Percentiles rank a stretch among this genome's conserved stretches.
phyloP scores from a whole-genome alignment of 1,140 invertebrate species.

The Lucilia sericata region DNA sequence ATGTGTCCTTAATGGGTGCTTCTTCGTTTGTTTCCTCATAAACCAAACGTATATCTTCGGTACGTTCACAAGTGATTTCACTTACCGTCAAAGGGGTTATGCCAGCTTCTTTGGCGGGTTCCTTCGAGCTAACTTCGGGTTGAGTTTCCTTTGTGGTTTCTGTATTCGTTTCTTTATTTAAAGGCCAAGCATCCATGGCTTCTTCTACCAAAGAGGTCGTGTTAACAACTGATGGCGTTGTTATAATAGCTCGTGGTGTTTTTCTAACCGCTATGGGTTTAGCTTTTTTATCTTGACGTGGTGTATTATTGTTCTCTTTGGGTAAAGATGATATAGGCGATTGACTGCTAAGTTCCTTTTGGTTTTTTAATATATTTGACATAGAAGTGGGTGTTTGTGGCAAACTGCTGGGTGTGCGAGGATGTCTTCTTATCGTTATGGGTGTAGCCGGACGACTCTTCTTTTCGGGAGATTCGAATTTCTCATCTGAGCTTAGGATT shows the following conservation, averaged over 20 bases:
- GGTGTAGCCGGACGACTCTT: constrained; percentile 59
- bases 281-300: constrained; percentile 52
- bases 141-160: background rate
- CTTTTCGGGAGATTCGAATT: constrained; percentile 65
- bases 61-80: constrained; percentile 65
- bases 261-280: constrained; percentile 62
- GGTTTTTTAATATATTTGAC: background rate
- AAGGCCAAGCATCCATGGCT: constrained; percentile 71
- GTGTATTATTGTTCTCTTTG: constrained; percentile 17
- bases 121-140: constrained; percentile 32
- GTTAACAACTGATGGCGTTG: constrained; percentile 49
- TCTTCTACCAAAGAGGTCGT: constrained; percentile 67
- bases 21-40: constrained; percentile 71
- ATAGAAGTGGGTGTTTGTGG: constrained; percentile 47
- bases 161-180: constrained; percentile 52
- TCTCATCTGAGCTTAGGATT: constrained; percentile 64
- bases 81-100: constrained; percentile 57
- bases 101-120: constrained; percentile 36
- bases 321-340: background rate
- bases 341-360: background rate
- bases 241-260: constrained; percentile 56
- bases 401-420: constrained; percentile 59
- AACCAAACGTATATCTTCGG: constrained; percentile 77
- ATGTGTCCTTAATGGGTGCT: constrained; percentile 10
- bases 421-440: constrained; percentile 59